These are phyloP conservation scores for Stomatorhinus ivindoensis DNA, from an alignment of 2,113 vertebrate species.

Conservation along the genomic window DNA sequence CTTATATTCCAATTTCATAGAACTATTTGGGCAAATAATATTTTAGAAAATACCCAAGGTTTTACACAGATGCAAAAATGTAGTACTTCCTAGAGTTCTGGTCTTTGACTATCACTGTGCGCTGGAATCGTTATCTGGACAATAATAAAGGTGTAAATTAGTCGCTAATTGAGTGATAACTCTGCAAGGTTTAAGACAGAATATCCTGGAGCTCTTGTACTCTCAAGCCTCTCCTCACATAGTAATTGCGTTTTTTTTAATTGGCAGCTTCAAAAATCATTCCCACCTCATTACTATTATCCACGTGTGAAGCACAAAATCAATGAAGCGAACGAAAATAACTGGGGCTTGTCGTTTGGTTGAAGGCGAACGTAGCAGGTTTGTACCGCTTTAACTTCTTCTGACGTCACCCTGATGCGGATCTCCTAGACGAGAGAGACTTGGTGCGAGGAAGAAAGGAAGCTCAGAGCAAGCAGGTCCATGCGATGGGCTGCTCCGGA, in stretches of 20 bases:
- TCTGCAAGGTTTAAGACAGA: background rate
- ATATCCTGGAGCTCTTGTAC: background rate
- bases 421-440: slow-evolving; percentile 21
- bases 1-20: background rate
- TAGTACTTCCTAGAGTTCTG: background rate
- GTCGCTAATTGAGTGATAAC: background rate
- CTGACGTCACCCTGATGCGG: slow-evolving; percentile 45
- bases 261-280: background rate
- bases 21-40: background rate
- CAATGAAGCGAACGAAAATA: background rate
- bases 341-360: background rate
- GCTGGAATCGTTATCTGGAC: background rate
- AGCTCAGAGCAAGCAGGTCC: slow-evolving; percentile 23
- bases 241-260: background rate
- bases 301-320: background rate
- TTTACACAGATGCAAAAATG: background rate
- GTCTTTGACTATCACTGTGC: background rate
- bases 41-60: background rate
- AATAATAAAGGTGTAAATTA: background rate
- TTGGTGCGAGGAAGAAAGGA: slow-evolving; percentile 27
- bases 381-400: slow-evolving; percentile 33
- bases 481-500: background rate
- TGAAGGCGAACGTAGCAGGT: slow-evolving; percentile 9
- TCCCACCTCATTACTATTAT: background rate
- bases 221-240: background rate